Conservation (phyloP, 2,888 invertebrate genomes). For the Seira sanloemensis region DNA sequence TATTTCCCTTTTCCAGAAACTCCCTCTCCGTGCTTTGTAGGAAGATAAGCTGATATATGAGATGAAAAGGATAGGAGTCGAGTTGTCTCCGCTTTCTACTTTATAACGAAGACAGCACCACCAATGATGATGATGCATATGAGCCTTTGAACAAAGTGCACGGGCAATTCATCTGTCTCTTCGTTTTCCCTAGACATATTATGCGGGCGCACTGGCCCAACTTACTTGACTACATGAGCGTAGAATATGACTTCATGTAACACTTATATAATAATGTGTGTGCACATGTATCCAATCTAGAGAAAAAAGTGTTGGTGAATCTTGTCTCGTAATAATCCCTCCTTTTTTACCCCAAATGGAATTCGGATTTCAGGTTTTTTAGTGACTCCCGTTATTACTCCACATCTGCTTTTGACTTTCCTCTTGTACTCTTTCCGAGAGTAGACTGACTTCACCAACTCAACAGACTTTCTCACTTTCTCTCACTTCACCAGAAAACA, state of each 20-base stretch:
- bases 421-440: no score
- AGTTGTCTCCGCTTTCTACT: slow-evolving; percentile 35
- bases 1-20: no score
- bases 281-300: slow-evolving; percentile 22
- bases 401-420: no score
- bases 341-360: slow-evolving; percentile 49
- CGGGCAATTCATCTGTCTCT: slow-evolving; percentile 30
- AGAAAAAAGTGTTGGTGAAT: slow-evolving; percentile 41
- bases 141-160: slow-evolving; percentile 5
- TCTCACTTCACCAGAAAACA: slow-evolving; percentile 36
- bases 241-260: neutral
- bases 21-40: no score
- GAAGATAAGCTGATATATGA: no score
- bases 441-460: no score
- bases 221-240: neutral
- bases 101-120: no score
- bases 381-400: slow-evolving; percentile 47
- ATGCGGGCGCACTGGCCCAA: neutral
- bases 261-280: no score
- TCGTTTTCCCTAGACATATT: neutral
- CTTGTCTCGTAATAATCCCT: slow-evolving; percentile 48
- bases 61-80: no score
- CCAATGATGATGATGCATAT: slow-evolving; percentile 21
- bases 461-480: slow-evolving; percentile 63
- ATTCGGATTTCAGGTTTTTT: slow-evolving; percentile 52